Conservation (phyloP, 2,113 vertebrate genomes). For the Columba janthina region DNA sequence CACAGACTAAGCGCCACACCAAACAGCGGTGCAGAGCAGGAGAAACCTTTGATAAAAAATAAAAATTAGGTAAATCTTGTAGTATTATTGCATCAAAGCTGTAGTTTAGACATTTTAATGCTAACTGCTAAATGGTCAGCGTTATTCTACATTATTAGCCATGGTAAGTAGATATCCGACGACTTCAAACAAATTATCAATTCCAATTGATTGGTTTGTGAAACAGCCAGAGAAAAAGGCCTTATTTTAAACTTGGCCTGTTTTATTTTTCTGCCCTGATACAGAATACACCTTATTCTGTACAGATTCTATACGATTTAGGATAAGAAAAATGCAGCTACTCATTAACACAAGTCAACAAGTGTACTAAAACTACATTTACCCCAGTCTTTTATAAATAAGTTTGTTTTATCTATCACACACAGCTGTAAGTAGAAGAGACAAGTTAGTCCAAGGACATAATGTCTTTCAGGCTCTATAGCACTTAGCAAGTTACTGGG, state of each 20-base stretch:
- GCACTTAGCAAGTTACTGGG: constrained; percentile 87
- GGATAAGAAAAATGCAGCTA: constrained; percentile 19
- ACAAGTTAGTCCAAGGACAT: constrained; percentile 89
- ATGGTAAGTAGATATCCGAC: background rate
- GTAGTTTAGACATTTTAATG: background rate
- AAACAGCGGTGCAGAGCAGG: accelerated
- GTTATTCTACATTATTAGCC: background rate
- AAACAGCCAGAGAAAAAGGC: background rate
- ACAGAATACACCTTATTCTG: background rate
- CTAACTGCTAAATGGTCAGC: constrained; percentile 16
- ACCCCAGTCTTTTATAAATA: constrained; percentile 14
- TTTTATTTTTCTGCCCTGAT: background rate
- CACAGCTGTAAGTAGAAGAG: constrained; percentile 65
- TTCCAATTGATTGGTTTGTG: background rate
- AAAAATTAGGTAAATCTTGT: constrained; percentile 4
- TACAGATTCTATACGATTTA: background rate
- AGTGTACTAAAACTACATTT: constrained; percentile 3
- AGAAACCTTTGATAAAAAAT: background rate
- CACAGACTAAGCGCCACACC: background rate
- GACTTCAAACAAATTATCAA: constrained; percentile 32
- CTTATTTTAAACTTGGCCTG: background rate
- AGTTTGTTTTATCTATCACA: constrained; percentile 49
- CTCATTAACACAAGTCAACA: constrained; percentile 4
- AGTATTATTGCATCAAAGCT: background rate
- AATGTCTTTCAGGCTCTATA: constrained; percentile 87